Percentiles rank a stretch among this genome's conserved stretches.
Conservation (phyloP, 2,797 vertebrate genomes). For the Diceros bicornis region DNA sequence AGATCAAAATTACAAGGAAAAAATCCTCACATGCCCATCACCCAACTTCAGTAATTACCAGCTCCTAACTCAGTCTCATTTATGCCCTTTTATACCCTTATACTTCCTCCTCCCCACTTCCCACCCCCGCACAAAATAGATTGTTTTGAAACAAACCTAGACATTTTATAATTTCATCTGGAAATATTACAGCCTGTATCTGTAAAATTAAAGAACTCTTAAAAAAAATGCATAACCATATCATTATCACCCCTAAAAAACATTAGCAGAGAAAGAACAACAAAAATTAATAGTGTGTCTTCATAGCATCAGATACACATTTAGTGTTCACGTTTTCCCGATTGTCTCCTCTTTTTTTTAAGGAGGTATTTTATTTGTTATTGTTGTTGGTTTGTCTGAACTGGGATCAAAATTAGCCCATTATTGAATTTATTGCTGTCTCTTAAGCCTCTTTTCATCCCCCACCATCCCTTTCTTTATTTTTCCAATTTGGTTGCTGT, state of each 20-base stretch:
- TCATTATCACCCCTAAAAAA: neutral
- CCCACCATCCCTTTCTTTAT: neutral
- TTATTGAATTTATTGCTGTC: neutral
- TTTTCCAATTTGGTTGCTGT: neutral
- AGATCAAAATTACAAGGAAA: neutral
- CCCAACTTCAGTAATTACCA: neutral
- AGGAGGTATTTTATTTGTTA: neutral
- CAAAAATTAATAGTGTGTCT: neutral
- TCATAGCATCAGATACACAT: neutral
- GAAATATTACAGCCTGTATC: neutral
- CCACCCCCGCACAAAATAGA: neutral
- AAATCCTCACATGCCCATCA: neutral
- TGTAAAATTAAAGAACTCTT: neutral
- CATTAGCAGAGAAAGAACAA: neutral
- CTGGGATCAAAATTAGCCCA: neutral
- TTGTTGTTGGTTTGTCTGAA: neutral
- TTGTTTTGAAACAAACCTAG: neutral
- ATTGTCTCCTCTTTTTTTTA: neutral
- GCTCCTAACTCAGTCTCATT: neutral
- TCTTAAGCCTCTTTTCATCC: neutral
- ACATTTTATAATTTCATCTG: neutral
- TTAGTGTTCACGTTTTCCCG: neutral
- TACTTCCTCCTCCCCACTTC: neutral
- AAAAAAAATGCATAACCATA: neutral
- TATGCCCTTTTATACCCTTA: neutral